Conservation (phyloP, 2,797 vertebrate genomes). For the Hafferia zeledoni region DNA sequence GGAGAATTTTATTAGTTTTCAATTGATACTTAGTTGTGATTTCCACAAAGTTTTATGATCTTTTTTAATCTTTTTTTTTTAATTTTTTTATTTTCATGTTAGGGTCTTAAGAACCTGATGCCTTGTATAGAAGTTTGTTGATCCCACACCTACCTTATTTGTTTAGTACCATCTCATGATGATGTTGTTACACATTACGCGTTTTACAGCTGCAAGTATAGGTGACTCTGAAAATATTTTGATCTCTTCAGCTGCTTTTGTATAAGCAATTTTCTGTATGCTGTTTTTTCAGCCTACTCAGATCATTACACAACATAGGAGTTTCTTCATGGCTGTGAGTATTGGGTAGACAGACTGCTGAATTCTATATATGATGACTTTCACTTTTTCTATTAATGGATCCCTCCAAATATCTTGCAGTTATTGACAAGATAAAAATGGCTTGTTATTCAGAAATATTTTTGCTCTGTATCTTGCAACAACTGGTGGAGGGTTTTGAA, state of each 20-base stretch:
- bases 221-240: not conserved
- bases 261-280: not conserved
- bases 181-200: not conserved
- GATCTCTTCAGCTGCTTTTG: not conserved
- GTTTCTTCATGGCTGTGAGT: not conserved
- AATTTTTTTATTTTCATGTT: not conserved
- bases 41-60: not conserved
- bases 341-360: not conserved
- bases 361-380: not conserved
- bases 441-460: not conserved
- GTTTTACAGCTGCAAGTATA: not conserved
- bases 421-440: not conserved
- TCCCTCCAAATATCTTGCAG: not conserved
- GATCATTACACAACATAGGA: not conserved
- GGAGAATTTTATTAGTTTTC: constrained; percentile 3
- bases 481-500: not conserved
- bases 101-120: not conserved
- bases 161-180: not conserved
- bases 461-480: not conserved
- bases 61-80: not conserved
- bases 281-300: not conserved
- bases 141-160: not conserved
- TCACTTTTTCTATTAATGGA: not conserved
- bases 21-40: not conserved
- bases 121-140: not conserved